Conservation (phyloP, 2,113 vertebrate species). For the Butastur rufipennis region DNA sequence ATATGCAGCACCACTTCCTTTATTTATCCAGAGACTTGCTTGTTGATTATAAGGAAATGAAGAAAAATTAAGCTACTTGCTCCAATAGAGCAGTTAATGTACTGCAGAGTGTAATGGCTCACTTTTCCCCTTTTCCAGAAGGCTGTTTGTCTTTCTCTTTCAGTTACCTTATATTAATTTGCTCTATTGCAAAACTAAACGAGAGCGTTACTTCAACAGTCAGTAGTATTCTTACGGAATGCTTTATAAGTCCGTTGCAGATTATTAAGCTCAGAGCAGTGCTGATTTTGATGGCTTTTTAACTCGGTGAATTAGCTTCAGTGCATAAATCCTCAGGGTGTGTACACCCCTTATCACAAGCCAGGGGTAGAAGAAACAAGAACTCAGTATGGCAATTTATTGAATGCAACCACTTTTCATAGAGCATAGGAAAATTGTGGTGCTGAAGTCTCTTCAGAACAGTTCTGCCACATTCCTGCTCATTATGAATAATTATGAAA, state of each 20-base stretch:
- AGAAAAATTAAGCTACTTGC: slow-evolving; percentile 68
- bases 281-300: slow-evolving; percentile 24
- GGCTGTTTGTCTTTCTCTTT: slow-evolving; percentile 2
- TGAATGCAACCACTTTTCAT: background rate
- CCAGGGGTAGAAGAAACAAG: background rate
- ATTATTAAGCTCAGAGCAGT: background rate
- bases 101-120: background rate
- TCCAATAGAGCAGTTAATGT: slow-evolving; percentile 60
- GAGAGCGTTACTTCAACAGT: background rate
- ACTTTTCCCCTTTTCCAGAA: background rate
- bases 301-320: background rate
- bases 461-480: background rate
- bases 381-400: background rate
- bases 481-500: background rate
- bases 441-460: background rate
- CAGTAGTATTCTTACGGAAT: background rate
- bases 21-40: background rate
- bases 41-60: slow-evolving; percentile 50
- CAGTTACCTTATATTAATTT: background rate
- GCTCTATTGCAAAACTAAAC: slow-evolving; percentile 12
- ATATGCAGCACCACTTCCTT: background rate
- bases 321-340: background rate
- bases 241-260: background rate
- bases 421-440: background rate
- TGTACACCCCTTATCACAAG: background rate